Base-by-base conservation (phyloP, 2,888 invertebrate species). In the Epirrhoe alternata region DNA sequence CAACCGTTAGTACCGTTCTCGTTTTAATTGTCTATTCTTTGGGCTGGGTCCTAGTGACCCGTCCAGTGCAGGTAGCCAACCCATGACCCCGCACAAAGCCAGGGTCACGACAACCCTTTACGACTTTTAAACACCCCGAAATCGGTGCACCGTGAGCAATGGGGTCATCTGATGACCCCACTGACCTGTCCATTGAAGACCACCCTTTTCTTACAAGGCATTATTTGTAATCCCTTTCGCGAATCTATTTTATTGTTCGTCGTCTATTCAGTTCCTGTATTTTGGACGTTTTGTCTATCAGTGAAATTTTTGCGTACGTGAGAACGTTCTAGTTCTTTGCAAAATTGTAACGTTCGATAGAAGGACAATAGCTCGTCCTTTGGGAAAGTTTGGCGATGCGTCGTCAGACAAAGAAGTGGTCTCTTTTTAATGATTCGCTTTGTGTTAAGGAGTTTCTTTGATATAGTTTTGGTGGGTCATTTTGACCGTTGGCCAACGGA, bases 201-300 rank as follows among this genome's bases (percentile, higher is more conserved):
- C 79, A 90, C 87, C 92, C 92, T 83, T 92, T 92, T 89, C 90
- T 90, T 90, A 88, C 88, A 90, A 86, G 84, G 82, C 82, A 94
- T 94, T 94, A 94, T 94, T 94, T 92, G 94, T 92, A 92, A 90
- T 90, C 90, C 94, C 93, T 93, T 92, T 90, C 86, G 94, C 94
- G 94, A 94, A 94, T 93, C 94, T 94, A 94, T 94, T 93, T 80
- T 75, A 86, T 92, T 92, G 90, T 92, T 78, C 81, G 74, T 78
- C 79, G 71, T 79, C 87, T 80, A 87, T 89, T 89, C 86, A 83
- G 74, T 81, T 79, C 78, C 79, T 78, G 81, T 66, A 77, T 77
- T 79, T 86, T 79, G 87, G 85, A 85, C 86, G 84, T 85, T 84
- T 42, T 83, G 87, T 86, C 86, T 89, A 89, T 88, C 79, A 83